A percentile compares a stretch with the other conserved stretches of the same genome.
Evolutionary conservation across 1,140 invertebrate species (phyloP).

Genomic region (Nymphalis io): DNA sequence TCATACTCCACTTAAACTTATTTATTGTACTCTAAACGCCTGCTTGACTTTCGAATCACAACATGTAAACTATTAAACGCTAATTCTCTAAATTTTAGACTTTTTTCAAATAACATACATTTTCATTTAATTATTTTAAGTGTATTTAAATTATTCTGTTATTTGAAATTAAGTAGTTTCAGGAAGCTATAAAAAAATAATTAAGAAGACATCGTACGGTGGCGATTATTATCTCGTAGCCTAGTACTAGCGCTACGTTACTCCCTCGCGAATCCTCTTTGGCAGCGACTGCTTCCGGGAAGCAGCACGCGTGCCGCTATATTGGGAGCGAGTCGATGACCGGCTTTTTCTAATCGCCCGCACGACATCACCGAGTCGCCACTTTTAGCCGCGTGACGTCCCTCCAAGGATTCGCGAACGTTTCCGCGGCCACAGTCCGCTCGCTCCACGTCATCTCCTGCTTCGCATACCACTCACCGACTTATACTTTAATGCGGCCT

Average conservation of each 20-base stretch:
- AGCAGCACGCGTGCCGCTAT: constrained; percentile 32
- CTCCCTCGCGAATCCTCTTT: constrained; percentile 1
- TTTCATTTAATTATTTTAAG: not conserved
- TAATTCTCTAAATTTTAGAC: not conserved
- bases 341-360: constrained; percentile 41
- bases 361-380: constrained; percentile 17
- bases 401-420: constrained; percentile 20
- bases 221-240: not conserved
- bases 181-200: constrained; percentile 10
- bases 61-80: not conserved
- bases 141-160: not conserved
- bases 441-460: constrained; percentile 14
- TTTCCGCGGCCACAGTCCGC: constrained; percentile 4
- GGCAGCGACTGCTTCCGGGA: constrained; percentile 32
- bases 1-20: too few species aligned
- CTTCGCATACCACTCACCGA: constrained; percentile 5
- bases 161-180: not conserved
- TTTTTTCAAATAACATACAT: not conserved
- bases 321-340: constrained; percentile 46
- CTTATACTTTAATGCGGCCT: constrained; percentile 11
- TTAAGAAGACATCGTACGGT: not conserved
- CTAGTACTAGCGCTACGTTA: not conserved
- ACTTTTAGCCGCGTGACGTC: constrained; percentile 31
- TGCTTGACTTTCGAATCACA: not conserved
- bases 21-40: not conserved